phyloP scores from a whole-genome alignment of 2,113 vertebrate genomes.

The Epinephelus lanceolatus region DNA sequence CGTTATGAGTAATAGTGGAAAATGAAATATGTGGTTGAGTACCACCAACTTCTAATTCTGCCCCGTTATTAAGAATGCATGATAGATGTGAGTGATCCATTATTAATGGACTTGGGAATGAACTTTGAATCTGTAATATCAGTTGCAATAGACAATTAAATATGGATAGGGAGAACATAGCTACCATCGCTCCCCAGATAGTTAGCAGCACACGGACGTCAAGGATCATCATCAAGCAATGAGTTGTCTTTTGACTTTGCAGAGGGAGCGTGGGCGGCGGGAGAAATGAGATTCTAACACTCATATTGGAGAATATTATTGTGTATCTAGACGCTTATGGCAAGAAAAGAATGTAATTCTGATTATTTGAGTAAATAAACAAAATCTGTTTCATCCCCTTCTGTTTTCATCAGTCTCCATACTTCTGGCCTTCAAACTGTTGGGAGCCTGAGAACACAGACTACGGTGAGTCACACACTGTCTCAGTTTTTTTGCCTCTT shows the following conservation, averaged over 20 bases:
- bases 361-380: constrained; percentile 29
- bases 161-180: constrained; percentile 62
- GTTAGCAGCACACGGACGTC: constrained; percentile 16
- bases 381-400: constrained; percentile 7
- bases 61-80: constrained; percentile 75
- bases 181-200: constrained; percentile 28
- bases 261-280: background rate
- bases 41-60: constrained; percentile 68
- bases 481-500: constrained; percentile 24
- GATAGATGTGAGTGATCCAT: constrained; percentile 71
- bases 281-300: constrained; percentile 3
- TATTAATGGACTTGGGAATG: constrained; percentile 70
- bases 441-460: constrained; percentile 99
- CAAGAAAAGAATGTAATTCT: background rate
- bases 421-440: constrained; percentile 98
- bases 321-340: constrained; percentile 4
- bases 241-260: constrained; percentile 13
- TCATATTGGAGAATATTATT: background rate
- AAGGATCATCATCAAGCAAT: constrained; percentile 51
- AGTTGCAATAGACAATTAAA: constrained; percentile 68
- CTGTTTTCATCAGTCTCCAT: constrained; percentile 90
- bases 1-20: constrained; percentile 50
- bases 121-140: constrained; percentile 77
- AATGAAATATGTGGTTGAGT: constrained; percentile 56
- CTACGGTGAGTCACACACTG: constrained; percentile 89